Base-by-base conservation (phyloP, 2,113 vertebrate genomes). In the Pygoscelis adeliae region DNA sequence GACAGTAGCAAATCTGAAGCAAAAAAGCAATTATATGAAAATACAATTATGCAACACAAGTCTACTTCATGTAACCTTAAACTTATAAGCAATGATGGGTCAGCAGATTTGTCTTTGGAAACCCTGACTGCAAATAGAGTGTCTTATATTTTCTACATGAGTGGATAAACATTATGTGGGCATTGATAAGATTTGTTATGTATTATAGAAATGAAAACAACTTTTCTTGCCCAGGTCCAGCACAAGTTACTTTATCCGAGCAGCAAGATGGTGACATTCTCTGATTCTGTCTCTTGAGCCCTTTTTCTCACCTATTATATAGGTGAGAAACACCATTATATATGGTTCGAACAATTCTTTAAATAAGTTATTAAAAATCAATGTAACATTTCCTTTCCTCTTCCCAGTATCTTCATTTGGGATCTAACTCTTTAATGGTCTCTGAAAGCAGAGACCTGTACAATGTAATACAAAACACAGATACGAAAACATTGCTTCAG, bases 361-460 rank as follows among this genome's bases (percentile, higher is more conserved):
- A 83, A 83, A 42, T 59, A 89, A 80, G 25, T 73, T 87, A 83
- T 87, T 90, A 94, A 88, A 90, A 80, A 77, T 62, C 72, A 88
- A 95, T 70, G 14, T 56, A 97, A 90, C 53, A 66, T 53, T 89
- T 90, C 38, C 67, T 32, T 89, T 82, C 56, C 27, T 91, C 19
- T 74, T 88, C 18, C 27, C 42, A 17, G 6, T 74, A 70, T 89
- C 90, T 84, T 89, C 50, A 62, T 46, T 88, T 90, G 53, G 61
- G 62, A 90, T 85, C 81, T 78, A 82, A 74, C 61, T 67, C 65
- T 74, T 89, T 70, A 85, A 76, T 12, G 18, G n/a, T 23, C 38
- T 81, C 80, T 87, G 76, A 89, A 95, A 89, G 66, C 47, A 89
- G 62, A 79, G 8, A 34, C 42, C 17, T 21, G 5, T 32, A 49